A percentile compares a stretch with the other conserved stretches of the same genome.
Conservation (phyloP, 2,888 invertebrate species). For the Coelopa pilipes region DNA sequence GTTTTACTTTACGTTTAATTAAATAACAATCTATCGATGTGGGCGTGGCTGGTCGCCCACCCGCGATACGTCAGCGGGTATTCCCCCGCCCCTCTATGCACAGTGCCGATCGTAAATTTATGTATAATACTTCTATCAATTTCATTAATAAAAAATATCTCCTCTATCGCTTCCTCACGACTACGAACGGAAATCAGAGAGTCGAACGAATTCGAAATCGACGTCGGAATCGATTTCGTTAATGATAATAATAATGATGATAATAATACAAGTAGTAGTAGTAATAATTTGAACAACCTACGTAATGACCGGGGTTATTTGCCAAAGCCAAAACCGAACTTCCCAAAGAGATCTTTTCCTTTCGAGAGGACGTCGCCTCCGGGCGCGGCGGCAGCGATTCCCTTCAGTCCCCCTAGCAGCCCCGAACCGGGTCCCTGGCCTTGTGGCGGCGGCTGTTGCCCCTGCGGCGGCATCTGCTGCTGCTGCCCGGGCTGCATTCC, state of each 20-base stretch:
- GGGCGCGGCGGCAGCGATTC: constrained; percentile 85
- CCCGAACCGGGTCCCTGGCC: constrained; percentile 74
- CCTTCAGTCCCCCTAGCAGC: constrained; percentile 91
- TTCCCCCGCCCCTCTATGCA: constrained; percentile 29
- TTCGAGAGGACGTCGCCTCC: constrained; percentile 92
- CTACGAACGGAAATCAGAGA: constrained; percentile 41
- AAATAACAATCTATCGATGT: constrained; percentile 55
- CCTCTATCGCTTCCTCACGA: constrained; percentile 52
- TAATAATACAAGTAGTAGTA: constrained; percentile 56
- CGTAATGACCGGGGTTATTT: constrained; percentile 71
- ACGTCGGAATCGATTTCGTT: too few relatives aligned
- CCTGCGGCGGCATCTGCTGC: constrained; percentile 67
- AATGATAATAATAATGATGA: constrained; percentile 48
- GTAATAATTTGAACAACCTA: constrained; percentile 58
- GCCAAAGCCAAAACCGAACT: constrained; percentile 90
- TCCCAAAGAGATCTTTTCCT: constrained; percentile 86
- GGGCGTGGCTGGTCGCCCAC: constrained; percentile 36
- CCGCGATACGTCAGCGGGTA: neutral
- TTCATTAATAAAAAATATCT: constrained; percentile 61
- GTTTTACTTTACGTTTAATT: constrained; percentile 46
- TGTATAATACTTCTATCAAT: constrained; percentile 57
- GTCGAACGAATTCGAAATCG: too few relatives aligned
- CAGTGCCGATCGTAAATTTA: constrained; percentile 28
- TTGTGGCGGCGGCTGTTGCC: constrained; percentile 64
- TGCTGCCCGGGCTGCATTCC: constrained; percentile 47